A percentile compares a stretch with the other conserved stretches of the same genome.
Evolutionary conservation across 2,888 invertebrate species (phyloP).

Genomic region (Noctua janthina): DNA sequence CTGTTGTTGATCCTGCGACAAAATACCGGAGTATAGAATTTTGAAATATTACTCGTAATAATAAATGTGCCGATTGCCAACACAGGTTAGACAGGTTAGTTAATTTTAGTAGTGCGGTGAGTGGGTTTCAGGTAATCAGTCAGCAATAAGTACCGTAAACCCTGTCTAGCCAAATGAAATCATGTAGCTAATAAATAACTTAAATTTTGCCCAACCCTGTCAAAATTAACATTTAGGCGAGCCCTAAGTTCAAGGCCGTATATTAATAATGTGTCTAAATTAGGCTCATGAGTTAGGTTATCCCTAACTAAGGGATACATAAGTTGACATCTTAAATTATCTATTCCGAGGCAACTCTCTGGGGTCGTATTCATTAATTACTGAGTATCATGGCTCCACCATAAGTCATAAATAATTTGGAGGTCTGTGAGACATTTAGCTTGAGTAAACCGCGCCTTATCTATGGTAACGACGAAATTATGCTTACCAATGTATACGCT

Average conservation of each 20-base stretch:
- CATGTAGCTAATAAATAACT: background rate
- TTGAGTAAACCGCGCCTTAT: slow-evolving; percentile 5
- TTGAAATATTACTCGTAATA: background rate
- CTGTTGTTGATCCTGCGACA: background rate
- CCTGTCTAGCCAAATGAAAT: background rate
- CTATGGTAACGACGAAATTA: background rate
- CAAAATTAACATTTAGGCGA: slow-evolving; percentile 13
- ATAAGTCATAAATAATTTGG: slow-evolving; percentile 43
- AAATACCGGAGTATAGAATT: background rate
- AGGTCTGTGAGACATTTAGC: slow-evolving; percentile 3
- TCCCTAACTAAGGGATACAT: slow-evolving; percentile 45
- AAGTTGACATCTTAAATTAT: slow-evolving; percentile 53
- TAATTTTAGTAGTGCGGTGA: background rate
- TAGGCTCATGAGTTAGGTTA: slow-evolving; percentile 32
- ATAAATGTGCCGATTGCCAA: background rate
- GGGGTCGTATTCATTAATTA: slow-evolving; percentile 54
- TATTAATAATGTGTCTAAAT: slow-evolving; percentile 46
- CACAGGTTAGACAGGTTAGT: background rate
- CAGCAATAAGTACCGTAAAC: background rate
- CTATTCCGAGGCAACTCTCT: slow-evolving; percentile 33
- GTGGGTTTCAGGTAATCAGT: background rate
- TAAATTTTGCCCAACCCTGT: background rate
- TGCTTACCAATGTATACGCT: background rate
- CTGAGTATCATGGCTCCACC: slow-evolving; percentile 36
- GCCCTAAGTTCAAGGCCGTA: slow-evolving; percentile 12